These are phyloP conservation scores for Suricata suricatta DNA, from an alignment of 2,113 vertebrate genomes.

Conservation along the genomic window DNA sequence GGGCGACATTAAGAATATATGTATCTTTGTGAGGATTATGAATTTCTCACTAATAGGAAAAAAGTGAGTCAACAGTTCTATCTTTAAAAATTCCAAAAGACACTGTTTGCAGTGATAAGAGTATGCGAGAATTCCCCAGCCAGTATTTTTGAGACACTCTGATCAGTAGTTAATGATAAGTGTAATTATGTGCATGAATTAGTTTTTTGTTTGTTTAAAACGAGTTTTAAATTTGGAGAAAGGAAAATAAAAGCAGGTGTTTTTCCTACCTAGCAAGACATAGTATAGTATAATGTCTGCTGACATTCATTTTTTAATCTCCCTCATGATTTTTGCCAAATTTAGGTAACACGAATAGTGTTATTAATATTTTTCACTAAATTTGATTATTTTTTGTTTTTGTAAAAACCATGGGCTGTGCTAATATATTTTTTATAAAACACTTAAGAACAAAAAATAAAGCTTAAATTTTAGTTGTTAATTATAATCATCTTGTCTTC, in stretches of 20 bases:
- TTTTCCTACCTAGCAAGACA: background rate
- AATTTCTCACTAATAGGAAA: background rate
- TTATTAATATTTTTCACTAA: background rate
- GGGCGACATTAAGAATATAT: background rate
- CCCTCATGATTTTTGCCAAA: background rate
- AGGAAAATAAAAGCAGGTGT: background rate
- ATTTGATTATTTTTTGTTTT: background rate
- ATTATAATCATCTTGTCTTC: background rate
- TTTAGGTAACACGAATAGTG: background rate
- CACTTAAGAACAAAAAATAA: background rate
- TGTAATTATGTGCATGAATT: background rate
- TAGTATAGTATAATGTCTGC: background rate
- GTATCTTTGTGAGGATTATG: background rate
- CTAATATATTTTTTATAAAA: background rate
- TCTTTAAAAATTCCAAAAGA: background rate
- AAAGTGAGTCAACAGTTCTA: background rate
- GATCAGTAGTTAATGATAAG: background rate
- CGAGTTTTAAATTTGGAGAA: background rate
- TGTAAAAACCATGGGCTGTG: background rate
- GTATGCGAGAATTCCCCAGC: background rate
- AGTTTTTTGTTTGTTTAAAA: background rate
- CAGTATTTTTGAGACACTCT: background rate
- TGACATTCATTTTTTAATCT: background rate
- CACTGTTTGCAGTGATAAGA: background rate
- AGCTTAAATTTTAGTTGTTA: background rate